Evolutionary conservation across 2,797 vertebrate species (phyloP).

Genomic region (Glossophaga mutica): DNA sequence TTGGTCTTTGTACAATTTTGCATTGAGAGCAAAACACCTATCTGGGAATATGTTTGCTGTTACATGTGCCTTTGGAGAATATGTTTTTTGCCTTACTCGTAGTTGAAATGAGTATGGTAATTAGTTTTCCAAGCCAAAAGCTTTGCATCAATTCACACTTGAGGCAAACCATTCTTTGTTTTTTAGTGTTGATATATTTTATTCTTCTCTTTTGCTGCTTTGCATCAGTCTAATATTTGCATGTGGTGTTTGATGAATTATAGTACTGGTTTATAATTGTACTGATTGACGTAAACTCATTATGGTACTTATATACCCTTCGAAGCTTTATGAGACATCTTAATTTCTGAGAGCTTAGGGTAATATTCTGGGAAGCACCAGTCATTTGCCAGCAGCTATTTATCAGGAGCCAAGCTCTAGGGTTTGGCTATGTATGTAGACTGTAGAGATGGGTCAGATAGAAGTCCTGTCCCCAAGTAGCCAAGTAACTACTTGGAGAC

Average conservation of each 20-base stretch:
- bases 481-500: not conserved
- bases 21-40: not conserved
- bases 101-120: constrained; percentile 22
- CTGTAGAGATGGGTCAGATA: not conserved
- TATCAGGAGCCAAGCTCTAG: not conserved
- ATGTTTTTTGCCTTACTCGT: constrained; percentile 10
- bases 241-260: not conserved
- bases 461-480: not conserved
- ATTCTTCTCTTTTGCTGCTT: constrained; percentile 11
- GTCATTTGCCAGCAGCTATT: not conserved
- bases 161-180: not conserved
- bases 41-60: constrained; percentile 39
- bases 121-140: constrained; percentile 46
- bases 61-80: constrained; percentile 43
- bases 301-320: not conserved
- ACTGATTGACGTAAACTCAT: not conserved
- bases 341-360: not conserved
- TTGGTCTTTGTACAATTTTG: constrained; percentile 34
- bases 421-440: not conserved
- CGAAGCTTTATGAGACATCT: not conserved
- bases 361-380: not conserved
- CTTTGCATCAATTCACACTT: not conserved
- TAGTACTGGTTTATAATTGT: not conserved
- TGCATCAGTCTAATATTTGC: not conserved
- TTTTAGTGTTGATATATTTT: constrained; percentile 37